Percentiles rank a stretch among this genome's conserved stretches.
Evolutionary conservation across 1,140 invertebrate genomes (phyloP).

Genomic region (Rhagoletis pomonella): DNA sequence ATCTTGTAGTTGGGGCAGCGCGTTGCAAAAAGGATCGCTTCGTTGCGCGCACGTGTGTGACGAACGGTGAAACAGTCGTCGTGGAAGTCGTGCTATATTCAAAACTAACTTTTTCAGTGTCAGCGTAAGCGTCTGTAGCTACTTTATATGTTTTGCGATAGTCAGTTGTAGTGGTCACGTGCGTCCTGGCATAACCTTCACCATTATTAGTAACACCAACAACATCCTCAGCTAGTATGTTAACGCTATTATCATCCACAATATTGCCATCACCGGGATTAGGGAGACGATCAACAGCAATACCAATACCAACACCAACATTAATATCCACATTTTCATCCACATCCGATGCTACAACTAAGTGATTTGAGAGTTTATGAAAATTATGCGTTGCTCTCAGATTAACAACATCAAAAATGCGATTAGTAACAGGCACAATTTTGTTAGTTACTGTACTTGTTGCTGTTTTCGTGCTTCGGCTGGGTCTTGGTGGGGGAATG

Average conservation of each 20-base stretch:
- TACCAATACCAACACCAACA: not conserved
- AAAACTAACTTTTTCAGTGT: not conserved
- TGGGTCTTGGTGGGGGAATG: conserved; percentile 48
- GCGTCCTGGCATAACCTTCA: not conserved
- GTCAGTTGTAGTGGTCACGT: not conserved
- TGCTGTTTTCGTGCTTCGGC: conserved; percentile 24
- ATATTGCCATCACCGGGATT: conserved; percentile 25
- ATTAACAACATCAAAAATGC: conserved; percentile 58
- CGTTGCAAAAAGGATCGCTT: not conserved
- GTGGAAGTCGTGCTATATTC: not conserved
- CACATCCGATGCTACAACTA: not conserved
- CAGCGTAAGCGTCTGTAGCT: not conserved
- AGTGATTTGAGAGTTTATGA: not conserved
- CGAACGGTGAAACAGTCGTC: not conserved
- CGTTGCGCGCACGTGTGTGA: conserved; percentile 22
- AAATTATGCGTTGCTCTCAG: not conserved
- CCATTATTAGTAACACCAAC: conserved; percentile 30
- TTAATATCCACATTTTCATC: not conserved
- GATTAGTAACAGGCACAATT: conserved; percentile 55
- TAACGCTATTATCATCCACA: conserved; percentile 8
- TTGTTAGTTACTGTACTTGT: conserved; percentile 58
- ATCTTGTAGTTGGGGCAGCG: conserved; percentile 21
- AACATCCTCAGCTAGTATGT: conserved; percentile 4
- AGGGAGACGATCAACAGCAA: not conserved
- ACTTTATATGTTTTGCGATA: not conserved